Conservation (phyloP, 2,113 vertebrate species). For the Daubentonia madagascariensis region DNA sequence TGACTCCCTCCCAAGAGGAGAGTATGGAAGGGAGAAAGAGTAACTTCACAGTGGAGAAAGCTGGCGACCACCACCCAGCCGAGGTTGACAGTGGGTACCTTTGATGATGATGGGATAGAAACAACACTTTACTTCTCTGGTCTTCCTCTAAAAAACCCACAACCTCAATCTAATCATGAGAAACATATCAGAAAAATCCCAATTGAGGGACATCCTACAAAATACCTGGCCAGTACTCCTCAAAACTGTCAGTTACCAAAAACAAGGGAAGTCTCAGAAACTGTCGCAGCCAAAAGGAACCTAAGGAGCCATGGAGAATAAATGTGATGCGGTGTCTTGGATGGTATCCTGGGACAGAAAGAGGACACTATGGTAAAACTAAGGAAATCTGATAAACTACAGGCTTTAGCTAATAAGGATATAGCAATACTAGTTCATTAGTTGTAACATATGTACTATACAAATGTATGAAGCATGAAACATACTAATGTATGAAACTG, state of each 20-base stretch:
- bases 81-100: not conserved
- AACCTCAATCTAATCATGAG: not conserved
- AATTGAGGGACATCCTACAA: not conserved
- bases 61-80: not conserved
- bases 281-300: not conserved
- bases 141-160: not conserved
- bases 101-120: not conserved
- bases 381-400: too few species aligned
- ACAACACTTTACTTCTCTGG: not conserved
- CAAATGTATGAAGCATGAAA: too few species aligned
- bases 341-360: not conserved
- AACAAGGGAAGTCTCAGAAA: not conserved
- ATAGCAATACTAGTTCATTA: not conserved
- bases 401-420: too few species aligned
- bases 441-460: fast-evolving
- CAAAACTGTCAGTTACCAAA: not conserved
- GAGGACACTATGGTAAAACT: not conserved
- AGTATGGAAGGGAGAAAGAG: not conserved
- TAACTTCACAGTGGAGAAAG: not conserved
- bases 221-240: not conserved
- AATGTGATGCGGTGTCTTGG: too few species aligned
- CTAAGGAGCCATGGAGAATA: not conserved
- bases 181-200: not conserved
- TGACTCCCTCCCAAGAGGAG: not conserved
- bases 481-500: not conserved